Base-by-base conservation (phyloP, 2,113 vertebrate genomes). In the Brachypteracias leptosomus region DNA sequence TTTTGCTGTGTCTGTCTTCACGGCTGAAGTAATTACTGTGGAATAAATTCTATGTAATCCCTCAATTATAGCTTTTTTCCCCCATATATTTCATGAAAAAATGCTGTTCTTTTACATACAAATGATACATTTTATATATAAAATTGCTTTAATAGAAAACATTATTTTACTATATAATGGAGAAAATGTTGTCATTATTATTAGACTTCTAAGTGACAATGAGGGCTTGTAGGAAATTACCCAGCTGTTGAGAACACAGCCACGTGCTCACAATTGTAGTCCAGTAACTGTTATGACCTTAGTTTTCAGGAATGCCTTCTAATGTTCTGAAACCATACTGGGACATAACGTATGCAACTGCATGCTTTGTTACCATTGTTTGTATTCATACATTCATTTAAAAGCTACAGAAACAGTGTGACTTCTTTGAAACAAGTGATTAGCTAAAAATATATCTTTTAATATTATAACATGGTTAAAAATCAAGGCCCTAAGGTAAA, bases 281-380 rank as follows among this genome's bases (percentile, higher is more conserved):
- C 57, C 44, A 78, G 58, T 75, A 67, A 21, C 58, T 88, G 58
- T 21, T 73, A 61, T 10, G 65, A 92, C 96, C 87, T 97, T 88
- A 11, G 12, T 25, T 55, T 66, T 59, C 73, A 83, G 73, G 88
- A 95, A 93, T 91, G 78, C 55, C 12, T 74, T 35, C 20, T 61
- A n/a, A 46, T 51, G 55, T 70, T 74, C 57, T 79, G 59, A 57
- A 70, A 66, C 29, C 6, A 10, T 22, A 15, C 49, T 92, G 14
- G 5, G 58, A 59, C 75, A n/a, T 71, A 83, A 74, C 24, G 57
- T 72, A 83, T 97, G 96, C 96, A 92, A 42, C 77, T 10, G 92
- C 98, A 97, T 90, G 93, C 1, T 0, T 96, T 97, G 75, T 63
- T 85, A 13, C 16, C 17, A 2, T 44, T 86, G 62, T 66, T 70